Evolutionary conservation across 53 echinoderm and acorn worm species (phyloP), one percentile per base, ranked within the genome.

Genomic region (Astropecten irregularis): DNA sequence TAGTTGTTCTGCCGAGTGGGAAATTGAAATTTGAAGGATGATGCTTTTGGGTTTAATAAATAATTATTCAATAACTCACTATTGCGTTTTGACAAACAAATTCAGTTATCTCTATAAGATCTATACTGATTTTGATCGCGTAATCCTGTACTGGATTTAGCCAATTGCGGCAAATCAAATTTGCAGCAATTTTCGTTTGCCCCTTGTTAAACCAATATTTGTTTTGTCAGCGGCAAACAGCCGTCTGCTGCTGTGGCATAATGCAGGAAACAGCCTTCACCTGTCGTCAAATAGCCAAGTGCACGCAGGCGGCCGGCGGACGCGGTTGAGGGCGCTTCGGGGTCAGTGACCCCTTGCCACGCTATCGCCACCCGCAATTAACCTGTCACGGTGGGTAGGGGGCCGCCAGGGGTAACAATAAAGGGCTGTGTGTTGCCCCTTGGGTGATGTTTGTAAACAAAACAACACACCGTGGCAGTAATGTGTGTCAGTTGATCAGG

Each of bases 301-400:
- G 73, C 62, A 31, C 32, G 63, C 60, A 6, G 44, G 59, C 32
- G 60, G 44, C 9, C 27, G 3, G 9, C 79, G 7, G 20, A 14
- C 62, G 7, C 26, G 33, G 46, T 79, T 44, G 61, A 79, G 79
- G 79, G 79, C 61, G 79, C 79, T 60, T 10, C 32, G n/a, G 46
- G 79, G 79, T 79, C 79, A 79, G 16, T 39, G 76, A 79, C 44
- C 79, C 38, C 30, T 66, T 9, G 46, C 47, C 34, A 18, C 46
- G 58, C 76, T 76, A 28, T 79, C 79, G 79, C 62, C 79, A 79
- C 79, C 40, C 46, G 63, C 79, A 79, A 79, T 79, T 79, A 79
- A 61, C 62, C 32, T 29, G 48, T 47, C 61, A 61, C 46, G 47
- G 47, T n/a, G n/a, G n/a, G n/a, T n/a, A n/a, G n/a, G n/a, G n/a